phyloP scores from a whole-genome alignment of 2,113 vertebrate species.

The Pachycephala philippinensis region DNA sequence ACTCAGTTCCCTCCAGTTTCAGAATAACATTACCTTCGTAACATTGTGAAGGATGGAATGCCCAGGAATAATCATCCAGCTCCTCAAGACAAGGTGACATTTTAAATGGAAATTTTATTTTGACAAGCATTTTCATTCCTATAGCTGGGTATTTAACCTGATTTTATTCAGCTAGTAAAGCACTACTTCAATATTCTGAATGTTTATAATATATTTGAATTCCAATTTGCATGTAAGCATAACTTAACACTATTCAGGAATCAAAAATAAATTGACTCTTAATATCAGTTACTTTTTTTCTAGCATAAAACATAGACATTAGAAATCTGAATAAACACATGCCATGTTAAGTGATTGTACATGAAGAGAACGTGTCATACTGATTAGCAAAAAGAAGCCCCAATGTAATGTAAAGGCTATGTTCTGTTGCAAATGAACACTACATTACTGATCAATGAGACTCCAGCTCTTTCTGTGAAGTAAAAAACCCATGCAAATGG shows the following conservation, averaged over 20 bases:
- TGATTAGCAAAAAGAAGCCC: not conserved
- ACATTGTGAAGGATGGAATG: not conserved
- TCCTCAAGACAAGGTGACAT: not conserved
- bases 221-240: not conserved
- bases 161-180: not conserved
- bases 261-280: not conserved
- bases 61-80: not conserved
- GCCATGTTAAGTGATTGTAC: not conserved
- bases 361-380: rapidly evolving
- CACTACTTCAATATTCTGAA: not conserved
- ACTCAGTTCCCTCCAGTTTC: not conserved
- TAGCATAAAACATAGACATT: not conserved
- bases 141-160: not conserved
- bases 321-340: not conserved
- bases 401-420: not conserved
- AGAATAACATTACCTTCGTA: not conserved
- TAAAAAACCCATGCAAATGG: not conserved
- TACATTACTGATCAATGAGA: not conserved
- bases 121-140: not conserved
- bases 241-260: not conserved
- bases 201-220: not conserved
- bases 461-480: not conserved
- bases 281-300: not conserved
- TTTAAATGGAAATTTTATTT: not conserved
- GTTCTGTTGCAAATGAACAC: not conserved